A percentile compares a stretch with the other conserved stretches of the same genome.
These are phyloP conservation scores for Octomys mimax DNA, from an alignment of 2,797 vertebrate genomes.

Conservation along the genomic window DNA sequence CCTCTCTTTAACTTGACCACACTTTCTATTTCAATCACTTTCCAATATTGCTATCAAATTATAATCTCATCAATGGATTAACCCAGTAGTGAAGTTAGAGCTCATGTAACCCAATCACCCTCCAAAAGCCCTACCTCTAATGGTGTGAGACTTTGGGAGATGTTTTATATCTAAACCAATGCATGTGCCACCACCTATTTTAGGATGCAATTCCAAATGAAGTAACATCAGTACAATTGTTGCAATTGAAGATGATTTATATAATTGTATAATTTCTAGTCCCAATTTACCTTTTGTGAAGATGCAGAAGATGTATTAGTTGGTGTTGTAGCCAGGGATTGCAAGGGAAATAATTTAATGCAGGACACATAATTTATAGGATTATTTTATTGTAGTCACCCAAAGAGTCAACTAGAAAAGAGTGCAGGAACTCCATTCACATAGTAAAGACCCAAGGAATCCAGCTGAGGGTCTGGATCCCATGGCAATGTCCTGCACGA, in stretches of 20 bases:
- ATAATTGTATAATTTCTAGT: not conserved
- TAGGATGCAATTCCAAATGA: constrained; percentile 14
- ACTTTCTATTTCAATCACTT: not conserved
- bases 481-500: no score
- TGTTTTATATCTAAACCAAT: not conserved
- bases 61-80: not conserved
- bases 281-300: not conserved
- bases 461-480: no score
- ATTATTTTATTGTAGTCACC: no score
- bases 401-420: no score
- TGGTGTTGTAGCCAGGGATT: no score
- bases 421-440: no score
- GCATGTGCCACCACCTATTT: not conserved
- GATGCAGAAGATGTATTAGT: not conserved
- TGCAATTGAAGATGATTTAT: not conserved
- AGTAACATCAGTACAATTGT: constrained; percentile 2
- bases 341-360: no score
- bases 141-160: not conserved
- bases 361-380: no score
- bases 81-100: not conserved
- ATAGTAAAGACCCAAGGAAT: no score
- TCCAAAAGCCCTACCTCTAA: not conserved
- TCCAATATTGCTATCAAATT: not conserved
- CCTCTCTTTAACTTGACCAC: not conserved
- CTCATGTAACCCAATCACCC: not conserved